Base-by-base conservation (phyloP, 1,140 invertebrate species). In the Lordiphosa stackelbergi region DNA sequence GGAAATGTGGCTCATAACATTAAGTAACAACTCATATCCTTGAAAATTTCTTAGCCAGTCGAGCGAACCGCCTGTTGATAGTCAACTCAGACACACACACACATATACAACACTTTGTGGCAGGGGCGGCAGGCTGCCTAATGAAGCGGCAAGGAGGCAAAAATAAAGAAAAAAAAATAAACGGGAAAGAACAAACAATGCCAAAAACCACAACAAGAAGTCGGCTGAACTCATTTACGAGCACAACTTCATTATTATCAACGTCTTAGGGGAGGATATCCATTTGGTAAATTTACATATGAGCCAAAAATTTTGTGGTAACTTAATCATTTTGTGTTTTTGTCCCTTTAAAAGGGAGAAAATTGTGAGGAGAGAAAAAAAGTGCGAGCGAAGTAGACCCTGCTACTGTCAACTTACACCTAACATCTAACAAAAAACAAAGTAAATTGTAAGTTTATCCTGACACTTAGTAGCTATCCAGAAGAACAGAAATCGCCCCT, bases 11-110 rank as follows among this genome's bases (percentile, higher is more conserved):
- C 35, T 10, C 57, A 53, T 60, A 53, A 60, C 49, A 45, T 60
- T 60, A 47, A 60, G 48, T 60, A 60, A 60, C 57, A 60, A 60
- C 34, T 51, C 49, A 60, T 60, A 60, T 60, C 57, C 57, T 60
- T 60, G 48, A 53, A 43, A 60, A 45, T 53, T 38, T 49, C 31
- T 16, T 28, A 49, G 47, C 34, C 28, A 49, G 34, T 12, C 34
- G 35, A 35, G 16, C 11, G 49, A 46, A 46, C 43, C 49, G 49
- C 49, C 49, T 53, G 49, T 53, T 53, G 49, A 53, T 53, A 53
- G 49, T 37, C 49, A 53, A 53, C 49, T 41, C 31, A 53, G n/a
- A 31, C 28, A 31, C 28, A 31, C 28, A 31, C 28, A 31, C 28
- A 31, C 28, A 31, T 53, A 45, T 45, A 28, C 4, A 5, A 31